Conservation (phyloP, 1,140 invertebrate genomes). For the Lepidurus packardi region DNA sequence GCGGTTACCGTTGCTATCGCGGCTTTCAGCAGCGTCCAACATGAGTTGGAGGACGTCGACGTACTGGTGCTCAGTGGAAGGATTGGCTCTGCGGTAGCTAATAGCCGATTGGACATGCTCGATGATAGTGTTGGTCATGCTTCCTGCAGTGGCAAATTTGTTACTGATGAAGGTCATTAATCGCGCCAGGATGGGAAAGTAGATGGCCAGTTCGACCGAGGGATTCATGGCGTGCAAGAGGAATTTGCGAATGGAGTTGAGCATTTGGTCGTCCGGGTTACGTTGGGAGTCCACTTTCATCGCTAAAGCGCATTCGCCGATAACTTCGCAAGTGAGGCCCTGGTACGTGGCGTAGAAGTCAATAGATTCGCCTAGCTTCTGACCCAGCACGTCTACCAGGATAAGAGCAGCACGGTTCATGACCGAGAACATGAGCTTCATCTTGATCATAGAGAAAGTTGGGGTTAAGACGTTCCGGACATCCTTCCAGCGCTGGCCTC, state of each 20-base stretch:
- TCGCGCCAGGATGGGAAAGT: conserved; percentile 42
- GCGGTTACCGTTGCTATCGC: conserved; percentile 16
- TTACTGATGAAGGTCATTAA: conserved; percentile 41
- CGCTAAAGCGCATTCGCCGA: conserved; percentile 49
- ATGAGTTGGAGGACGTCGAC: conserved; percentile 35
- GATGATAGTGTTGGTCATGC: conserved; percentile 43
- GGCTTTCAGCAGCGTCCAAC: conserved; percentile 35
- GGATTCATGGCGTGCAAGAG: conserved; percentile 42
- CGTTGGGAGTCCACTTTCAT: conserved; percentile 45
- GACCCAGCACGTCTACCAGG: conserved; percentile 38
- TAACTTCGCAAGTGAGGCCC: conserved; percentile 50
- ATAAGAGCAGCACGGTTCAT: conserved; percentile 43
- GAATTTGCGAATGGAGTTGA: conserved; percentile 42
- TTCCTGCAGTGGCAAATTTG: conserved; percentile 40
- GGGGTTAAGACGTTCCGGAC: conserved; percentile 49
- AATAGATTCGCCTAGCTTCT: conserved; percentile 37
- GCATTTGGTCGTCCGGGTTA: conserved; percentile 45
- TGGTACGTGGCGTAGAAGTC: conserved; percentile 41
- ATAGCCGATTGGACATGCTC: conserved; percentile 41
- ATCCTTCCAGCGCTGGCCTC: conserved; percentile 49
- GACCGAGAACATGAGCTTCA: conserved; percentile 45
- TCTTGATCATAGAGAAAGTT: conserved; percentile 51
- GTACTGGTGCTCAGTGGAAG: background rate
- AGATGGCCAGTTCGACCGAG: conserved; percentile 40
- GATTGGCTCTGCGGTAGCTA: conserved; percentile 36